These are phyloP conservation scores for Ammodytes dubius DNA, from an alignment of 2,113 vertebrate genomes.

Conservation along the genomic window DNA sequence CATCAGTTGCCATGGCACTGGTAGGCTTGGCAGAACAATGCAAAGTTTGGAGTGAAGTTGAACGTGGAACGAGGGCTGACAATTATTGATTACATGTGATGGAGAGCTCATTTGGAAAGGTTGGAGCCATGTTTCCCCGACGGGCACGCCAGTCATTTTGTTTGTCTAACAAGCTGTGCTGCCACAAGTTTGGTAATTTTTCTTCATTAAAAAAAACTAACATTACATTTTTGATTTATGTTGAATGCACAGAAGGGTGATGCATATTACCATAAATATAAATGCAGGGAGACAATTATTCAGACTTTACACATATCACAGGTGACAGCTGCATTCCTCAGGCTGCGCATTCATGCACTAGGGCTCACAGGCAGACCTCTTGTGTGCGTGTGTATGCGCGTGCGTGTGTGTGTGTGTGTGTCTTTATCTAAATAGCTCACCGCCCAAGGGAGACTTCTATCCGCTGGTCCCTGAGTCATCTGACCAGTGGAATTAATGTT, in stretches of 20 bases:
- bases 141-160: constrained; percentile 45
- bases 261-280: constrained; percentile 54
- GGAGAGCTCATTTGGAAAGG: constrained; percentile 64
- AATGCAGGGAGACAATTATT: constrained; percentile 47
- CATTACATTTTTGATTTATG: constrained; percentile 64
- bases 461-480: constrained; percentile 42
- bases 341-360: constrained; percentile 10
- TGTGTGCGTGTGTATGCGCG: background rate
- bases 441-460: constrained; percentile 17
- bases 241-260: constrained; percentile 31
- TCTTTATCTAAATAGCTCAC: constrained; percentile 26
- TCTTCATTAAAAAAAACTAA: constrained; percentile 76
- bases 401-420: constrained; percentile 8
- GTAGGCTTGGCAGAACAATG: constrained; percentile 19
- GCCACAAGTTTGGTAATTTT: constrained; percentile 61
- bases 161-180: constrained; percentile 71
- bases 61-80: constrained; percentile 45
- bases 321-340: constrained; percentile 54
- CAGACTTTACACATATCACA: constrained; percentile 32
- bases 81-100: constrained; percentile 68
- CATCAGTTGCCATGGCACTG: constrained; percentile 22
- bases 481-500: constrained; percentile 31
- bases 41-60: constrained; percentile 43
- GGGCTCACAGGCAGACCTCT: background rate
- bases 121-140: constrained; percentile 39